Evolutionary conservation across 2,113 vertebrate genomes (phyloP).

Genomic region (Ammospiza nelsoni): DNA sequence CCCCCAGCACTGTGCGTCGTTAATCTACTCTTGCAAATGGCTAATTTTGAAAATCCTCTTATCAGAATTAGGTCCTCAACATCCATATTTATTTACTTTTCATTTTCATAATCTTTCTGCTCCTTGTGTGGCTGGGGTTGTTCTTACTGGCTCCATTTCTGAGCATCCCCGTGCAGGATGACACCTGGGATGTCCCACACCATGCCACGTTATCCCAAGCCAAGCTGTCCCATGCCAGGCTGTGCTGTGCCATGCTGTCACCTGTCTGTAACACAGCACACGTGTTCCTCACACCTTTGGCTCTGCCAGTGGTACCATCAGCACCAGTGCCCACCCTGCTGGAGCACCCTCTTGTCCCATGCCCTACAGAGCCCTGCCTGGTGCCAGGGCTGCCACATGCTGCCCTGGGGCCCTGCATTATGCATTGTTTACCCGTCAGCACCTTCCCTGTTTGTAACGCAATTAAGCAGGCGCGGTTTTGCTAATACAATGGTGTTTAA

Average conservation of each 20-base stretch:
- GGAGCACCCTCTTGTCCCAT: not conserved
- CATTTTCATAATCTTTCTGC: slow-evolving; percentile 72
- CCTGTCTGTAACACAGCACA: not conserved
- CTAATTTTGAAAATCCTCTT: slow-evolving; percentile 83
- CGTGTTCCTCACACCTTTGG: not conserved
- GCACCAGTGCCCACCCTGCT: rapidly evolving
- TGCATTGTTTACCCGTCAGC: slow-evolving; percentile 49
- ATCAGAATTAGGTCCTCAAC: slow-evolving; percentile 79
- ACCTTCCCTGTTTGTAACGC: slow-evolving; percentile 50
- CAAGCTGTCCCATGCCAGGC: no score
- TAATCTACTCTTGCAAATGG: slow-evolving; percentile 80
- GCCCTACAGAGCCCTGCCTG: not conserved
- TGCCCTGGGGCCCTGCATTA: not conserved
- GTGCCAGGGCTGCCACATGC: not conserved
- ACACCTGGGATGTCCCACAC: not conserved
- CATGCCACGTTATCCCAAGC: rapidly evolving
- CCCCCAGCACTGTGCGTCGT: slow-evolving; percentile 20
- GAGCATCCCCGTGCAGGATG: not conserved
- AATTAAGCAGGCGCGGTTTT: slow-evolving; percentile 32
- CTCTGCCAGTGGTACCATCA: not conserved
- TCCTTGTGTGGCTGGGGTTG: not conserved
- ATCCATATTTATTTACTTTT: slow-evolving; percentile 81
- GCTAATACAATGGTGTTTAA: slow-evolving; percentile 70
- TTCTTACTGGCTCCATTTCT: not conserved
- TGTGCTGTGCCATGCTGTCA: not conserved